These are phyloP conservation scores for Galeopsomyia nigrocyanea DNA, from an alignment of 2,888 invertebrate genomes.

Conservation along the genomic window DNA sequence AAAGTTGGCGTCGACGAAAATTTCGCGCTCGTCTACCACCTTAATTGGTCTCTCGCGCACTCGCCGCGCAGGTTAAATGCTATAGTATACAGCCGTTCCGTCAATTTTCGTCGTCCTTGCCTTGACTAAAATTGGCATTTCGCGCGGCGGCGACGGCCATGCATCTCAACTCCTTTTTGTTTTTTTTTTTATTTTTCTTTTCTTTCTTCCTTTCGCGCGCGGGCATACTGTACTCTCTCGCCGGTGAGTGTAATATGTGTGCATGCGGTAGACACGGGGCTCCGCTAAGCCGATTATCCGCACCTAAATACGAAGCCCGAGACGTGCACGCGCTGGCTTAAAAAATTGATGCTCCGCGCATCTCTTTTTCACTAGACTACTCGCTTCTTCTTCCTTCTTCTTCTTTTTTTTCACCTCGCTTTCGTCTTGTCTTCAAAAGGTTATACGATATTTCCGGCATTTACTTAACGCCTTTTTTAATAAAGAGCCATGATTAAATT, in stretches of 20 bases:
- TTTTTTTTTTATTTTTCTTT: too few relatives aligned
- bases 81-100: slow-evolving; percentile 1
- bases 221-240: not conserved
- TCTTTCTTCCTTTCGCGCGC: not conserved
- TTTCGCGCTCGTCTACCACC: not conserved
- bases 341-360: slow-evolving; percentile 49
- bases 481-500: too few relatives aligned
- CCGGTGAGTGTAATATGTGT: too few relatives aligned
- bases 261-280: not conserved
- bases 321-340: slow-evolving; percentile 65
- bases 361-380: not conserved
- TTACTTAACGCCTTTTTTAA: too few relatives aligned
- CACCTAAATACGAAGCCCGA: slow-evolving; percentile 68
- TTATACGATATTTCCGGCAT: too few relatives aligned
- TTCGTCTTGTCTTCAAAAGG: not conserved
- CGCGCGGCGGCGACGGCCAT: not conserved
- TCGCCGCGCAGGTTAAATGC: too few relatives aligned
- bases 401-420: not conserved
- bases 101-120: slow-evolving; percentile 33
- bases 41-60: slow-evolving; percentile 1
- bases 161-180: too few relatives aligned
- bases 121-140: slow-evolving; percentile 46
- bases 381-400: not conserved
- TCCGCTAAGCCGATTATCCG: slow-evolving; percentile 65
- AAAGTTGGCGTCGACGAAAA: slow-evolving; percentile 15